These are phyloP conservation scores for Cheilosia grossa DNA, from an alignment of 2,888 invertebrate species.

Conservation along the genomic window DNA sequence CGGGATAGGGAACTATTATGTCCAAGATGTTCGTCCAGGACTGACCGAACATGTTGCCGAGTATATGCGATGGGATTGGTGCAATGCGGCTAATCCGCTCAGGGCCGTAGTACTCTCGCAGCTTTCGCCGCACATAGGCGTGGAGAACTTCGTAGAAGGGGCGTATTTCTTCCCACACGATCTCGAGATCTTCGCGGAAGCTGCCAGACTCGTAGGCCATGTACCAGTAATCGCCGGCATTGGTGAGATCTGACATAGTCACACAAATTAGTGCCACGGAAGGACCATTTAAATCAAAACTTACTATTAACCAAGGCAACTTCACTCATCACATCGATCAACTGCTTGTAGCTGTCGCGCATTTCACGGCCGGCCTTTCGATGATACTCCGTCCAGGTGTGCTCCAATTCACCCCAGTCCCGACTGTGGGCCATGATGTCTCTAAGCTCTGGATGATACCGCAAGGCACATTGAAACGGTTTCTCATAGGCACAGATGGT, in stretches of 20 bases:
- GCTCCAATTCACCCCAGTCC: slow-evolving; percentile 94
- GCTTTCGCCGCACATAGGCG: slow-evolving; percentile 93
- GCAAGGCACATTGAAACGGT: slow-evolving; percentile 91
- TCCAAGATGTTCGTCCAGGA: slow-evolving; percentile 93
- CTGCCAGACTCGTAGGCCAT: slow-evolving; percentile 92
- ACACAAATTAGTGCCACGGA: too few relatives aligned
- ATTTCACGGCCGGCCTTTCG: slow-evolving; percentile 92
- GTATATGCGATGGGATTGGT: slow-evolving; percentile 92
- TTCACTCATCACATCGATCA: slow-evolving; percentile 91
- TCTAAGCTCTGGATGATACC: slow-evolving; percentile 90
- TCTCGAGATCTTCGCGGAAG: slow-evolving; percentile 91
- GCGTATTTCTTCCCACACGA: slow-evolving; percentile 92
- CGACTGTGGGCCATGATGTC: slow-evolving; percentile 91
- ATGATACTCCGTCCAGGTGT: slow-evolving; percentile 96
- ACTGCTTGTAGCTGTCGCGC: slow-evolving; percentile 91
- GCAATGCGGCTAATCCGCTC: slow-evolving; percentile 91
- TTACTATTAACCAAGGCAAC: slow-evolving; percentile 92
- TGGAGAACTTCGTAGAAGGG: slow-evolving; percentile 95
- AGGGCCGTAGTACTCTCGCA: slow-evolving; percentile 92
- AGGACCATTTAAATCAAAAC: slow-evolving; percentile 78
- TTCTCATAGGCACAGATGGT: slow-evolving; percentile 93
- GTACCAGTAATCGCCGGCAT: slow-evolving; percentile 95
- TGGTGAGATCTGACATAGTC: slow-evolving; percentile 89
- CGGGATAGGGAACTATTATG: slow-evolving; percentile 92
- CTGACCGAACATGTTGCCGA: slow-evolving; percentile 96